Conservation (phyloP, 2,888 invertebrate species). For the Amphimallon solstitiale region DNA sequence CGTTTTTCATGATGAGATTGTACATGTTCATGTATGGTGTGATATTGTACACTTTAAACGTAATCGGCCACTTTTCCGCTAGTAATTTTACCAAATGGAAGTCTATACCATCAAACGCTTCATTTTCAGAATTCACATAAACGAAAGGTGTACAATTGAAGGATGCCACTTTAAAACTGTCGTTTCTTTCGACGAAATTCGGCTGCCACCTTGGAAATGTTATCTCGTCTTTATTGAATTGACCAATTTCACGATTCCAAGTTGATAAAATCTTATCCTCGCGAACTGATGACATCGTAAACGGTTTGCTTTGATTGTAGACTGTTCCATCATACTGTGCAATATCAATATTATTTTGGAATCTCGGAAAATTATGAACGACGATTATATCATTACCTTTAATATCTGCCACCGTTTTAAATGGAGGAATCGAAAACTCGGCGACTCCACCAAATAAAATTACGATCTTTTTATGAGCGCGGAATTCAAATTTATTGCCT, state of each 20-base stretch:
- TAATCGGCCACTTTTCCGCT: conserved; percentile 13
- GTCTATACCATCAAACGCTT: conserved; percentile 31
- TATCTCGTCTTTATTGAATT: background rate
- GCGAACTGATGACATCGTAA: background rate
- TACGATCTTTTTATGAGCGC: background rate
- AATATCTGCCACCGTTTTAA: background rate
- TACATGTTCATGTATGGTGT: conserved; percentile 22
- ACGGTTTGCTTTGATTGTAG: background rate
- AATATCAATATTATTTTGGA: background rate
- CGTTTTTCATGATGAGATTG: conserved; percentile 2
- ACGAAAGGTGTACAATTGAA: conserved; percentile 34
- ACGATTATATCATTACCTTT: conserved; percentile 34
- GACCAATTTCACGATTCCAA: background rate
- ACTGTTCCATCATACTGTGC: background rate
- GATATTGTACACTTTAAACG: conserved; percentile 1
- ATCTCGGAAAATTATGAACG: background rate
- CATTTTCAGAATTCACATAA: background rate
- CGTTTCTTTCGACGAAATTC: background rate
- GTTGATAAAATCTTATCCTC: conserved; percentile 4
- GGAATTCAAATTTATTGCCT: background rate
- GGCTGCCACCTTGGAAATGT: conserved; percentile 5
- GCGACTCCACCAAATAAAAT: conserved; percentile 1
- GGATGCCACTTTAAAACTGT: background rate
- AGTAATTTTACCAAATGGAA: conserved; percentile 9
- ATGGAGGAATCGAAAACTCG: background rate